These are phyloP conservation scores for Petrocephalus microphthalmus DNA, from an alignment of 2,113 vertebrate species.

Conservation along the genomic window DNA sequence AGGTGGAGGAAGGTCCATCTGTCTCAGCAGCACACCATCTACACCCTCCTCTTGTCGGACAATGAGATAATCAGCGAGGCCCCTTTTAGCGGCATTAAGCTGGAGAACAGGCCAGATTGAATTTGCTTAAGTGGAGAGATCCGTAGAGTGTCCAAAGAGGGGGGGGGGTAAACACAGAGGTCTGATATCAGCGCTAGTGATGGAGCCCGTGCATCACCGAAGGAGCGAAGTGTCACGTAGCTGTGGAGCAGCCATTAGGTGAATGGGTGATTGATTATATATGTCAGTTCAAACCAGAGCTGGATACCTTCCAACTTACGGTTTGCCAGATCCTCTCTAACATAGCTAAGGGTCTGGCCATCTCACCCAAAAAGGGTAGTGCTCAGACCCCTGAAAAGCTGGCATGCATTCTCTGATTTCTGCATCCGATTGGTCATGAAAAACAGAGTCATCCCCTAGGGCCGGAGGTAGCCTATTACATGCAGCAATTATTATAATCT, in stretches of 20 bases:
- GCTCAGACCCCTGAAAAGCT: background rate
- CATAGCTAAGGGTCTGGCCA: background rate
- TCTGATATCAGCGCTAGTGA: background rate
- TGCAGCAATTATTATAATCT: background rate
- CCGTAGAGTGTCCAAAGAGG: background rate
- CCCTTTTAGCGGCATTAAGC: background rate
- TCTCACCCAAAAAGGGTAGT: too few relatives aligned
- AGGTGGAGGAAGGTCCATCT: background rate
- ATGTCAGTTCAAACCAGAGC: background rate
- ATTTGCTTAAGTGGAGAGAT: slow-evolving; percentile 6
- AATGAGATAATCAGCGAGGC: background rate
- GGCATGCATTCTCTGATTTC: background rate
- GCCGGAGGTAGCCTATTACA: background rate
- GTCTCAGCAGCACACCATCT: background rate
- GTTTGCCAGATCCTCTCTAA: background rate
- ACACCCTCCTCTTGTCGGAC: background rate
- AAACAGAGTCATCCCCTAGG: background rate
- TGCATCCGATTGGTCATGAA: background rate
- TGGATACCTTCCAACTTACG: background rate
- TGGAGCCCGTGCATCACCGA: background rate
- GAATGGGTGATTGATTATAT: background rate
- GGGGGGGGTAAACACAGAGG: background rate
- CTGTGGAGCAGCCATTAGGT: background rate
- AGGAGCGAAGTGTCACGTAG: background rate
- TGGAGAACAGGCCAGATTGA: background rate